Conservation (phyloP, 1,140 invertebrate species). For the Nixonia krombeini region DNA sequence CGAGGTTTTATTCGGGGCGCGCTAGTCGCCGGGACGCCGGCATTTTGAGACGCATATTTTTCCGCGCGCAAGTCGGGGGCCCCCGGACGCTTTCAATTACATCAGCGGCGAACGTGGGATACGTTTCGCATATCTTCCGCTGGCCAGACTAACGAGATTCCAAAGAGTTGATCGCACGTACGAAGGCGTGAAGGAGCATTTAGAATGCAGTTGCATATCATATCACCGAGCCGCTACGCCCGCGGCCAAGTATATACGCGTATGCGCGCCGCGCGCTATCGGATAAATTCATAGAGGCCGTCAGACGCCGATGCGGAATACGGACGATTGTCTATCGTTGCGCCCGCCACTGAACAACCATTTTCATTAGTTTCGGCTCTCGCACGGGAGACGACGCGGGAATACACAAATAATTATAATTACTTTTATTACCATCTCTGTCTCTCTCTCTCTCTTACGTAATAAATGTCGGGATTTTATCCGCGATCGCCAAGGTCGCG, state of each 20-base stretch:
- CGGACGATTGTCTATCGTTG: too few species aligned
- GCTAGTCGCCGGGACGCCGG: neutral
- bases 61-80: too few species aligned
- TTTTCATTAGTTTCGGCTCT: too few species aligned
- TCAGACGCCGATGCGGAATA: too few species aligned
- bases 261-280: too few species aligned
- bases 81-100: too few species aligned
- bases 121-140: slow-evolving; percentile 25
- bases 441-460: neutral
- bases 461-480: neutral
- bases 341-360: too few species aligned
- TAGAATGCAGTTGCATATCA: slow-evolving; percentile 18
- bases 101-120: slow-evolving; percentile 5
- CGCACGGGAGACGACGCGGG: too few species aligned
- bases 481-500: too few species aligned
- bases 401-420: too few species aligned
- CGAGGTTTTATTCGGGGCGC: too few species aligned
- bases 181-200: slow-evolving; percentile 17
- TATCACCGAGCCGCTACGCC: neutral
- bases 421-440: too few species aligned
- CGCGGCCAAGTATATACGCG: neutral
- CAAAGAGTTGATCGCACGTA: slow-evolving; percentile 17
- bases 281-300: slow-evolving; percentile 3
- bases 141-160: slow-evolving; percentile 22
- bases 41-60: slow-evolving; percentile 1